Base-by-base conservation (phyloP, 2,113 vertebrate genomes). In the Brachypteracias leptosomus region DNA sequence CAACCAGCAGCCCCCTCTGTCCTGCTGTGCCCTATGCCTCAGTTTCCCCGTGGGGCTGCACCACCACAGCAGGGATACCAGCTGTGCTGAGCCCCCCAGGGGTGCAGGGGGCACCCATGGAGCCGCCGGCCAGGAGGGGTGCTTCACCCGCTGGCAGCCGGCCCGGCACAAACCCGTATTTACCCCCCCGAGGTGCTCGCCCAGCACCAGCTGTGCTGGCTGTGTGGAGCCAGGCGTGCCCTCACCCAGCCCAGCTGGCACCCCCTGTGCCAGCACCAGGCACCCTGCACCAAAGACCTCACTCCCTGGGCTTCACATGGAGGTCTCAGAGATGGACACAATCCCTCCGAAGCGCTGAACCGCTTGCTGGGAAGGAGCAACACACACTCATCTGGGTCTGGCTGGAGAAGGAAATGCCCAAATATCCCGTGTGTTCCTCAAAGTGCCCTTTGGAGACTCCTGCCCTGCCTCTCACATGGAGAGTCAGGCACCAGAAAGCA, bases 261-360 rank as follows among this genome's bases (percentile, higher is more conserved):
- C 31, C 36, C 55, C 46, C 65, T 25, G 68, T 46, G 83, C 79
- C 76, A 91, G 90, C 94, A 65, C 11, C 6, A 2, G 74, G 80
- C 35, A 66, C 42, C 63, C 61, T 86, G 87, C 24, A 4, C 13
- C 1, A 1, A 36, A 40, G n/a, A 73, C 66, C 58, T 35, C 2
- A 0, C 4, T n/a, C 38, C 63, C 1, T 6, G 38, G 33, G 71
- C 58, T 67, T 21, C 3, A 1, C 35, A 36, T 33, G 0, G 2
- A 40, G 52, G 33, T 21, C 62, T 10, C 3, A 11, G 33, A 66
- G 7, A 13, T 0, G 1, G 40, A 20, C 51, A 42, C 3, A 0
- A 25, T 1, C 67, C 67, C 44, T 49, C 35, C 0, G 0, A 9
- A 80, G 66, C 2, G 0, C 18, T 22, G 47, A 89, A 18, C 29